Evolutionary conservation across 2,888 invertebrate species (phyloP).

Genomic region (Beris chalybata): DNA sequence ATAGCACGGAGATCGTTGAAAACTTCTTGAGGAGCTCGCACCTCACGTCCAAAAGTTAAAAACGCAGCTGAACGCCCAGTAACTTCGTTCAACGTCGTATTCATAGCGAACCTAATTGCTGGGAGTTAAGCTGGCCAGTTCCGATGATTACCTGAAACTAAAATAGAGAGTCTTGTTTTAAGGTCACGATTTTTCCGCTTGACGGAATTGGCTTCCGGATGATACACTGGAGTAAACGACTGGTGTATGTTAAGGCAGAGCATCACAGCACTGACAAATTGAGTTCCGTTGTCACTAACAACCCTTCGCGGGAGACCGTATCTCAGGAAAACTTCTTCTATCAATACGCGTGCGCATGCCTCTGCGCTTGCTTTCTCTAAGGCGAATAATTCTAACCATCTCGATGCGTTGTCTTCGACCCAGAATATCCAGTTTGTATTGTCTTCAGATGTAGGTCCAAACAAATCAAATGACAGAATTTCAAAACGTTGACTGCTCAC

Average conservation of each 20-base stretch:
- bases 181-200: not conserved
- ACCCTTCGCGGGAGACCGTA: not conserved
- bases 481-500: not conserved
- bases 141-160: too few species aligned
- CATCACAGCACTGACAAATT: not conserved
- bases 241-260: not conserved
- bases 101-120: too few species aligned
- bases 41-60: not conserved
- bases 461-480: slow-evolving; percentile 31
- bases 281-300: not conserved
- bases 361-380: slow-evolving; percentile 26
- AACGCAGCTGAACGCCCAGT: not conserved
- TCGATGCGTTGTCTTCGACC: slow-evolving; percentile 42
- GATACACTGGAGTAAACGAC: not conserved
- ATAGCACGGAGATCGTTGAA: not conserved
- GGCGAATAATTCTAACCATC: slow-evolving; percentile 47
- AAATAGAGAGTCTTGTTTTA: not conserved
- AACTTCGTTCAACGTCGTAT: too few species aligned
- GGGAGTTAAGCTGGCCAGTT: too few species aligned
- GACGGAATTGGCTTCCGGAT: slow-evolving; percentile 41
- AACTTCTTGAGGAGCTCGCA: not conserved
- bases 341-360: slow-evolving; percentile 2
- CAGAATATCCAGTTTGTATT: slow-evolving; percentile 43
- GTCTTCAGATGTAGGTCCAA: slow-evolving; percentile 40
- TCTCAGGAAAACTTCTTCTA: not conserved